Evolutionary conservation across 1,140 invertebrate species (phyloP).

Genomic region (Drosophila setifemur): DNA sequence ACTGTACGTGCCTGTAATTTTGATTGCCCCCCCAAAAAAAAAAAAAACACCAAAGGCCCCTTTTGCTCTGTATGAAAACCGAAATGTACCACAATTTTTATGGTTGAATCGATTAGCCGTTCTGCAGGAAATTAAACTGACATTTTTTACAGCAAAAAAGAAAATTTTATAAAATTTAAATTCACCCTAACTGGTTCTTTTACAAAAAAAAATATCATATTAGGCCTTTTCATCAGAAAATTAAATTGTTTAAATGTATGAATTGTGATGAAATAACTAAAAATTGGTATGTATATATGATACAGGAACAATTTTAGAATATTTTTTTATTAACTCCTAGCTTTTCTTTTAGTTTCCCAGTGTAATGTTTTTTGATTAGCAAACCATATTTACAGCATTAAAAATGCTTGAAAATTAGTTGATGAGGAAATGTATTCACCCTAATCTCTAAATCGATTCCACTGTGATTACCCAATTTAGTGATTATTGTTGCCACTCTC

Average conservation of each 20-base stretch:
- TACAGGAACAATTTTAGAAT: no score
- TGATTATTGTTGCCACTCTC: conserved; percentile 41
- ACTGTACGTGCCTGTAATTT: conserved; percentile 82
- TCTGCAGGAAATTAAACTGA: conserved; percentile 8
- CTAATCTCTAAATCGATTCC: conserved; percentile 21
- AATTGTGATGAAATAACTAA: no score
- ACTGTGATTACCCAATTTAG: conserved; percentile 37
- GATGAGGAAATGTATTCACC: background rate
- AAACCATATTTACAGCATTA: no score
- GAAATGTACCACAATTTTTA: conserved; percentile 6
- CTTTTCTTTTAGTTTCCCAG: no score
- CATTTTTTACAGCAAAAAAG: background rate
- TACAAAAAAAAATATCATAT: background rate
- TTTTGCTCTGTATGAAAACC: background rate
- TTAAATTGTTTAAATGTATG: no score
- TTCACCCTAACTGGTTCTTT: background rate
- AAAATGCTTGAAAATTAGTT: background rate
- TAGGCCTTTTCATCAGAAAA: background rate
- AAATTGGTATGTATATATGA: no score
- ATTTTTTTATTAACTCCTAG: no score
- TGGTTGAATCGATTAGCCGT: conserved; percentile 25
- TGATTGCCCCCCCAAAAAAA: conserved; percentile 48
- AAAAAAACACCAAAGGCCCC: background rate
- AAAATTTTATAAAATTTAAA: background rate
- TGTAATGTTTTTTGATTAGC: no score